These are phyloP conservation scores for Scaptomyza flava DNA, from an alignment of 2,888 invertebrate species.

Conservation along the genomic window DNA sequence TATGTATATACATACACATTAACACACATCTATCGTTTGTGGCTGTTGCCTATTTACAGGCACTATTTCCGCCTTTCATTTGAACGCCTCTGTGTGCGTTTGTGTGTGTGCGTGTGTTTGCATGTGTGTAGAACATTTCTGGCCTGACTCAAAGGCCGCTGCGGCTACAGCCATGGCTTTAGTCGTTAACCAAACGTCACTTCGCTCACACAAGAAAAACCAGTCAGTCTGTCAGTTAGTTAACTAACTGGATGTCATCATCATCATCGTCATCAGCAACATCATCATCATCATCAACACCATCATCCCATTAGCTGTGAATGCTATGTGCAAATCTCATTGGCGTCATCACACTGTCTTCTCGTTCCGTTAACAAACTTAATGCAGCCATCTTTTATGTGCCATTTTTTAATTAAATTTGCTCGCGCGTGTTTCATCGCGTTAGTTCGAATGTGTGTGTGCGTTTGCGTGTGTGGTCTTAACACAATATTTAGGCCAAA, in stretches of 20 bases:
- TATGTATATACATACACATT: constrained; percentile 12
- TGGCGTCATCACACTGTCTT: constrained; percentile 23
- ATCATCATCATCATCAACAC: constrained; percentile 22
- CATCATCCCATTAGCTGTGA: constrained; percentile 32
- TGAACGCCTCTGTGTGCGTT: constrained; percentile 41
- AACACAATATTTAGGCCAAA: constrained; percentile 21
- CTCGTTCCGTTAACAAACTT: constrained; percentile 66
- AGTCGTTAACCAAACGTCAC: constrained; percentile 67
- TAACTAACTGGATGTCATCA: constrained; percentile 30
- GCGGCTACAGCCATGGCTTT: constrained; percentile 59
- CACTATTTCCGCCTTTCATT: constrained; percentile 76
- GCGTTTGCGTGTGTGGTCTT: constrained; percentile 5
- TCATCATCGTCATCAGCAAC: constrained; percentile 20
- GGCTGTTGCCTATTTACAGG: constrained; percentile 71
- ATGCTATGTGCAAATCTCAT: constrained; percentile 37
- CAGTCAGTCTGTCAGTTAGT: constrained; percentile 21
- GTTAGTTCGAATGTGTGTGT: constrained; percentile 7
- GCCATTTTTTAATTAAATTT: constrained; percentile 76
- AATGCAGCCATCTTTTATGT: constrained; percentile 77
- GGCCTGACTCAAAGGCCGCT: constrained; percentile 54
- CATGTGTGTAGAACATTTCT: constrained; percentile 38
- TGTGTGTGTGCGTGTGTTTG: constrained; percentile 14
- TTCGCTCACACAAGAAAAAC: constrained; percentile 54
- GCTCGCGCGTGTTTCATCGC: constrained; percentile 7
- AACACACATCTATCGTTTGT: constrained; percentile 11